Conservation (phyloP, 2,888 invertebrate genomes). For the Miltochrista miniata region DNA sequence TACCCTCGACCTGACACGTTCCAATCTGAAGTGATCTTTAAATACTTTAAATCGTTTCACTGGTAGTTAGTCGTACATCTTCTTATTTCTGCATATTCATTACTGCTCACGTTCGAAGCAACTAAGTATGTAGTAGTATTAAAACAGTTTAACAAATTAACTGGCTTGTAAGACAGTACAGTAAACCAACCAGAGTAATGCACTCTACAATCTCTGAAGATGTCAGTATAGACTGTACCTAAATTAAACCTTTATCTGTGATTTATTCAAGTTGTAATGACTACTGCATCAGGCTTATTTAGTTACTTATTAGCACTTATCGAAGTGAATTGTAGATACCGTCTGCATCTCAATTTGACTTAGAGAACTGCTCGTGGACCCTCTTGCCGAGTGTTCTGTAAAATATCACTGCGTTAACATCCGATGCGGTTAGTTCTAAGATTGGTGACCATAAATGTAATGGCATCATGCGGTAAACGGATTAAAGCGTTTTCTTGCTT, state of each 20-base stretch:
- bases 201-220: conserved; percentile 29
- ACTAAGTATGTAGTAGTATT: neutral
- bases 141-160: conserved; percentile 34
- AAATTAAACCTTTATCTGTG: conserved; percentile 8
- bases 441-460: no score
- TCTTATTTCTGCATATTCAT: conserved; percentile 34
- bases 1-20: neutral
- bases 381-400: no score
- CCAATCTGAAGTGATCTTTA: conserved; percentile 1
- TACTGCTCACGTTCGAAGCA: conserved; percentile 6
- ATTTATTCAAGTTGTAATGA: neutral
- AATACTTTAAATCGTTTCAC: conserved; percentile 1
- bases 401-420: no score
- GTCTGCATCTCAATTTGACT: no score
- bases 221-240: conserved; percentile 26
- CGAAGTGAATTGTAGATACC: neutral
- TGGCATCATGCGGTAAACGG: no score
- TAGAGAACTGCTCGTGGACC: no score
- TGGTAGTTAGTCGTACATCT: conserved; percentile 9
- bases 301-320: neutral
- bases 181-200: conserved; percentile 36
- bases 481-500: no score
- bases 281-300: conserved; percentile 13
- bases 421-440: no score
- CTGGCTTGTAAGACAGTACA: conserved; percentile 29